Base-by-base conservation (phyloP, 2,888 invertebrate species). In the Gymnocheta viridis region DNA sequence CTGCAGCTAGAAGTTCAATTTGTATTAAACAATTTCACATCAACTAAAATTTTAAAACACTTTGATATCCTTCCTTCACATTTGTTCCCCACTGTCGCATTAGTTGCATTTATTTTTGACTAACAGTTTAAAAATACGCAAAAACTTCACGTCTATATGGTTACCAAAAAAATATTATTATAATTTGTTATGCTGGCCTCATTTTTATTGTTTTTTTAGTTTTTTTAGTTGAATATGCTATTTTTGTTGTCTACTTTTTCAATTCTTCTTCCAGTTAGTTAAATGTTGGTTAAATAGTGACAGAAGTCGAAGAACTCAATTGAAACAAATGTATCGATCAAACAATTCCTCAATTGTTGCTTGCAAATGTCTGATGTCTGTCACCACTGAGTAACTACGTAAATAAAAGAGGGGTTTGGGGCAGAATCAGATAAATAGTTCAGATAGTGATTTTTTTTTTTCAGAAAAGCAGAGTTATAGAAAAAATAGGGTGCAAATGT, bases 291-390 rank as follows among this genome's bases (percentile, higher is more conserved):
- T 85, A 79, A 84, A 79, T 79, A 87, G 86, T 87, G 87, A 87
- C 88, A 88, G 87, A 88, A 87, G 87, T 88, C 88, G 85, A 66
- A 82, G 82, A 86, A 86, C 85, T 84, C 85, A 86, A 86, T 87
- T 77, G 38, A 74, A 86, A 82, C 78, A 76, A 69, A 60, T 58
- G 54, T 90, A 90, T 90, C 87, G 90, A 90, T 88, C 90, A 90
- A 90, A 90, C 90, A 90, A 86, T 82, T 73, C 82, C 44, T 86
- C 86, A 85, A 77, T 82, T 82, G 86, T 85, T 78, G 86, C 87
- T 86, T 85, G 85, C 62, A 47, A 80, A 17, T n/a, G 27, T 82
- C 51, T 29, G 35, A 17, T n/a, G 27, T 82, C 51, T 29, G 35
- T 32, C 27, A 38, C 19, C 35, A 22, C 47, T 32, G 14, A 17